A percentile compares a stretch with the other conserved stretches of the same genome.
phyloP scores from a whole-genome alignment of 2,113 vertebrate species.

The Corvus moneduloides region DNA sequence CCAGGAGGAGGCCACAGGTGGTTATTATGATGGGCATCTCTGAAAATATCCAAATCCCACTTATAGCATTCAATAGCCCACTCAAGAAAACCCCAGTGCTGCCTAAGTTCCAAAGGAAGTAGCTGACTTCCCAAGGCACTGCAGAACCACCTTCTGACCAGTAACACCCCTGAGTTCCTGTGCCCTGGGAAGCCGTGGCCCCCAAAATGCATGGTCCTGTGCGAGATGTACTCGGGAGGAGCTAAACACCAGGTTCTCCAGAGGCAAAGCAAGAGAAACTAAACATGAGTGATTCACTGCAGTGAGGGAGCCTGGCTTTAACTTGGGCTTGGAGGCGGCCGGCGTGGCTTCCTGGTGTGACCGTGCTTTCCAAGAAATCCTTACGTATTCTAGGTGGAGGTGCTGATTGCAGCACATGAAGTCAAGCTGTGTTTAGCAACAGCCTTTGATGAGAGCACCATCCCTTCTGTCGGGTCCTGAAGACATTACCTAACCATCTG shows the following conservation, averaged over 20 bases:
- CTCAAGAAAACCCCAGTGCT: neutral
- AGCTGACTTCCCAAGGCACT: neutral
- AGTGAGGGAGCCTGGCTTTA: neutral
- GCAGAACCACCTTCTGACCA: neutral
- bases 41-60: neutral
- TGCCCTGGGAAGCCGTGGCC: neutral
- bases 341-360: neutral
- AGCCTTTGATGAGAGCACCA: neutral
- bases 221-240: accelerated
- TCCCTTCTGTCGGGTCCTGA: neutral
- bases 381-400: neutral
- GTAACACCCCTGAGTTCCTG: neutral
- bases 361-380: neutral
- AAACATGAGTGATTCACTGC: neutral
- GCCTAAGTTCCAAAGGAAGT: neutral
- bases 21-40: neutral
- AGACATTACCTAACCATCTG: constrained; percentile 33
- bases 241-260: neutral
- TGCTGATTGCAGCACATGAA: neutral
- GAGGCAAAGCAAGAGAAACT: neutral
- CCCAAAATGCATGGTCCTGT: accelerated
- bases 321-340: neutral
- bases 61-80: neutral
- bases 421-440: neutral
- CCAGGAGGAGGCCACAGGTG: neutral